These are phyloP conservation scores for Nannospalax galili DNA, from an alignment of 2,113 vertebrate genomes.

Conservation along the genomic window DNA sequence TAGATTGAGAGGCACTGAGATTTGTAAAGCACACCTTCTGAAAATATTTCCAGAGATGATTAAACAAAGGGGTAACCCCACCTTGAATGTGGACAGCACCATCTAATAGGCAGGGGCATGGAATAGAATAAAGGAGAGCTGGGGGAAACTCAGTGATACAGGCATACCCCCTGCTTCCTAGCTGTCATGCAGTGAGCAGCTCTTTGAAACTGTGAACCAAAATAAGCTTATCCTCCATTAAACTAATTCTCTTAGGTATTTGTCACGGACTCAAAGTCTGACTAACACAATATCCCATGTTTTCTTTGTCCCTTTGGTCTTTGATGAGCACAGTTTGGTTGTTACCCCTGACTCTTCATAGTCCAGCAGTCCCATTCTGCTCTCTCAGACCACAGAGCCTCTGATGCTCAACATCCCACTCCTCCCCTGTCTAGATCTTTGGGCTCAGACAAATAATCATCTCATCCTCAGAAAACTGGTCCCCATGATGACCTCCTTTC, in stretches of 20 bases:
- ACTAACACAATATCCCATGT: background rate
- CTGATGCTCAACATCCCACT: too few species aligned
- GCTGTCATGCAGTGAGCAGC: background rate
- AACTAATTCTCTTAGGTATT: background rate
- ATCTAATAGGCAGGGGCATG: background rate
- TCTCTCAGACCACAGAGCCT: background rate
- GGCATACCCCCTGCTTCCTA: background rate
- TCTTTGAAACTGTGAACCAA: background rate
- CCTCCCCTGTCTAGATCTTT: background rate
- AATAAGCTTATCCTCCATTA: background rate
- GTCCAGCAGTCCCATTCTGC: background rate
- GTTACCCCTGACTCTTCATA: background rate
- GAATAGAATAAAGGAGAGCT: background rate
- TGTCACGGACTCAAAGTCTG: background rate
- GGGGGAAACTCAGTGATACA: background rate
- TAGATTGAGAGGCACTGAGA: background rate
- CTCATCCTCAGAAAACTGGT: background rate
- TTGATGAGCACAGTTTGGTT: background rate
- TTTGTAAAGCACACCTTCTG: background rate
- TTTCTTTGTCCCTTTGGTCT: background rate
- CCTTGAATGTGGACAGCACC: background rate
- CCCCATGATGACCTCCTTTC: fast-evolving
- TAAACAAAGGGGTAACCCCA: background rate
- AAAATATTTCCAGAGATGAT: background rate
- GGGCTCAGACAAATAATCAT: background rate